Percentiles rank a stretch among this genome's conserved stretches.
Evolutionary conservation across 2,113 vertebrate genomes (phyloP).

Genomic region (Pica pica): DNA sequence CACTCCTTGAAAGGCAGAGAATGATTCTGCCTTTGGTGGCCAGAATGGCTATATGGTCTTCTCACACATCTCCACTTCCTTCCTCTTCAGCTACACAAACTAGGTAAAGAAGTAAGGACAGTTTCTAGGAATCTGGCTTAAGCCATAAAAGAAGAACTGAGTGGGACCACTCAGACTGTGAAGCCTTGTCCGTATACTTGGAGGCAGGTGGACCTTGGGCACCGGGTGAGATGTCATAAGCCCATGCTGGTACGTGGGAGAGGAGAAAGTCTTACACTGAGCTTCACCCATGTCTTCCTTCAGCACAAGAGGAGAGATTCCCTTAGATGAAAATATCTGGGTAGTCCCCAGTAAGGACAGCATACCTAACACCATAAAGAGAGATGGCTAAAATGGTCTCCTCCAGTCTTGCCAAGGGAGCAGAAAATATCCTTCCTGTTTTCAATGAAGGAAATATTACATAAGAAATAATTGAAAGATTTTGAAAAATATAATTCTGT

Average conservation of each 20-base stretch:
- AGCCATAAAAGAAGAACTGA: background rate
- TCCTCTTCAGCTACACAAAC: background rate
- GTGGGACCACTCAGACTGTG: background rate
- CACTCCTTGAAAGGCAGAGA: background rate
- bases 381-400: background rate
- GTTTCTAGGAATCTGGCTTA: background rate
- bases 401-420: background rate
- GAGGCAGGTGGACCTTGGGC: background rate
- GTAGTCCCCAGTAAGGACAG: background rate
- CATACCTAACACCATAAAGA: background rate
- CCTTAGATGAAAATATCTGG: background rate
- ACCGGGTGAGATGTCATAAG: background rate
- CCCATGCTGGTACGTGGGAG: accelerated
- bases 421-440: background rate
- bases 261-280: background rate
- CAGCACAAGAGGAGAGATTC: background rate
- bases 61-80: background rate
- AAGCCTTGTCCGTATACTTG: background rate
- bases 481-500: background rate
- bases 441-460: background rate
- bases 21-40: background rate
- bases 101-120: background rate
- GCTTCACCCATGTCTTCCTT: background rate
- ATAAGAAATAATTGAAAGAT: background rate
- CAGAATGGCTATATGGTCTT: background rate